A percentile compares a stretch with the other conserved stretches of the same genome.
phyloP scores from a whole-genome alignment of 2,113 vertebrate species.

The Mobula hypostoma region DNA sequence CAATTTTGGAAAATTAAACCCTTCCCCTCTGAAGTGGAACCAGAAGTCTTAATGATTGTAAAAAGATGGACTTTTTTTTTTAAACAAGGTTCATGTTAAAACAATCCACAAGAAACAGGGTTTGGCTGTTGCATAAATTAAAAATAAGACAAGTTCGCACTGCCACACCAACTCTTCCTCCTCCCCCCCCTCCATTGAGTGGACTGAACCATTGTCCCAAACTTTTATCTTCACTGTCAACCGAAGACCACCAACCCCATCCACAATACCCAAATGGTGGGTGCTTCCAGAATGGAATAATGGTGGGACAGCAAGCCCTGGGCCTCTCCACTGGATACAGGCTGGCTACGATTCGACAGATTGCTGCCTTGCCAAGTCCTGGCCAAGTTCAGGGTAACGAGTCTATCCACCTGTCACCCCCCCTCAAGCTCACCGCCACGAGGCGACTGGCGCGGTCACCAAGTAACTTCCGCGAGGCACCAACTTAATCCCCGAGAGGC shows the following conservation, averaged over 20 bases:
- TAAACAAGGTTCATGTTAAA: background rate
- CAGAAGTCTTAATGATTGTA: background rate
- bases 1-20: background rate
- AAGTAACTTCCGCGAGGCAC: background rate
- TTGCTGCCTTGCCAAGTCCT: background rate
- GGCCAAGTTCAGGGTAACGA: too few relatives aligned
- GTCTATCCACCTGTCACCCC: background rate
- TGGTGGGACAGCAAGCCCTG: background rate
- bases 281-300: background rate
- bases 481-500: background rate
- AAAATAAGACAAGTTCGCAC: background rate
- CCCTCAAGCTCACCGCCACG: background rate
- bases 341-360: too few relatives aligned
- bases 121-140: background rate
- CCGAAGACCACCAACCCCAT: background rate
- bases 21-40: background rate
- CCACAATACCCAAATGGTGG: too few relatives aligned
- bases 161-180: background rate
- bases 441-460: background rate
- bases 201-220: too few relatives aligned
- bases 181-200: background rate
- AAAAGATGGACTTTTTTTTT: background rate
- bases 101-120: background rate
- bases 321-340: background rate
- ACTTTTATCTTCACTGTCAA: background rate